Conservation (phyloP, 2,797 vertebrate genomes). For the Echeneis naucrates region DNA sequence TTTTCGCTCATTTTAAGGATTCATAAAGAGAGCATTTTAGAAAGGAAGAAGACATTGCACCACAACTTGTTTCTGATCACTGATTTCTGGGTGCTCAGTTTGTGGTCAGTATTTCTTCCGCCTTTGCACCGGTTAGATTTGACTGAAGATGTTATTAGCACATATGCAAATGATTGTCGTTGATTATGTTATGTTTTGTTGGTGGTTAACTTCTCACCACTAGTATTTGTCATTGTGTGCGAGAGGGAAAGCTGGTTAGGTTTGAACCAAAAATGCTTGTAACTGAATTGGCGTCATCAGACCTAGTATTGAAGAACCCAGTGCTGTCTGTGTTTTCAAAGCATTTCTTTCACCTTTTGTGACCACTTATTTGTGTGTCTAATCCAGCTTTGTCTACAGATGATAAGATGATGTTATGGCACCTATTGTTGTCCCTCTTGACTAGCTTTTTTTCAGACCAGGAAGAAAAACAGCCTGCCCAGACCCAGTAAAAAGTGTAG, state of each 20-base stretch:
- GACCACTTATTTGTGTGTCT: constrained; percentile 17
- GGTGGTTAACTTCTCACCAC: constrained; percentile 4
- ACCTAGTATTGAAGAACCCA: too few relatives aligned
- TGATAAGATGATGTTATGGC: constrained; percentile 23
- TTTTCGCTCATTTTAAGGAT: background rate
- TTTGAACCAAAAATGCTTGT: constrained; percentile 2
- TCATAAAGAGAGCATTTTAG: background rate
- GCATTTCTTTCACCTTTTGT: constrained; percentile 32
- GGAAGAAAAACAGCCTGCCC: background rate
- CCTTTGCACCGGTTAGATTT: constrained; percentile 20
- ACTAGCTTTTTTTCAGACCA: constrained; percentile 5
- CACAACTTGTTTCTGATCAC: constrained; percentile 56
- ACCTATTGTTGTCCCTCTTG: constrained; percentile 22
- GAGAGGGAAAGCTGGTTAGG: background rate
- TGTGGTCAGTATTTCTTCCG: constrained; percentile 34
- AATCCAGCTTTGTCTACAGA: constrained; percentile 38
- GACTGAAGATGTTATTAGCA: constrained; percentile 22
- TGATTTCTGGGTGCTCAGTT: constrained; percentile 34
- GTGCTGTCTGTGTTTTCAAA: too few relatives aligned
- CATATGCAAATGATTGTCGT: constrained; percentile 18
- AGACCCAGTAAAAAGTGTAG: constrained; percentile 11
- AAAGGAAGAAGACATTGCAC: constrained; percentile 37
- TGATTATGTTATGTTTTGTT: constrained; percentile 7
- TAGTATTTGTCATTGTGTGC: constrained; percentile 8
- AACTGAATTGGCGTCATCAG: background rate